Evolutionary conservation across 2,797 vertebrate genomes (phyloP).

Genomic region (Crocidura indochinensis): DNA sequence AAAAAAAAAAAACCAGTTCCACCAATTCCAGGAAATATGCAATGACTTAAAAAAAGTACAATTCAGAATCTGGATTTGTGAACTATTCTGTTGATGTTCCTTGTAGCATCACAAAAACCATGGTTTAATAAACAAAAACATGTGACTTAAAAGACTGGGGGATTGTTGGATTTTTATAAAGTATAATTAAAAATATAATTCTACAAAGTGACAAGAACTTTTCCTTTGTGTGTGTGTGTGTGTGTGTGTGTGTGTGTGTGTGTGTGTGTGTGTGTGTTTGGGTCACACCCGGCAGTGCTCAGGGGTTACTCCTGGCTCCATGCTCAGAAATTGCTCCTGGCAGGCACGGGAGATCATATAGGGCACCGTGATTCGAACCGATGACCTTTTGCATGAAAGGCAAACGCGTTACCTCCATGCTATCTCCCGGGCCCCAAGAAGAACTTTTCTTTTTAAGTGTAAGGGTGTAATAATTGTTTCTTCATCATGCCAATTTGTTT

Average conservation of each 20-base stretch:
- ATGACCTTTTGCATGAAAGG: too few species aligned
- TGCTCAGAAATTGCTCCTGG: too few species aligned
- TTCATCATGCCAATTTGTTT: conserved; percentile 32
- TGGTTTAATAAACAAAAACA: conserved; percentile 54
- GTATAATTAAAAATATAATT: conserved; percentile 33
- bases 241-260: too few species aligned
- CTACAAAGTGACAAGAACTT: conserved; percentile 16
- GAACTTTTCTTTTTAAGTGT: conserved; percentile 1
- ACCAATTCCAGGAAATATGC: conserved; percentile 68
- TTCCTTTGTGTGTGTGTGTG: too few species aligned
- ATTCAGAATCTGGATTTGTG: conserved; percentile 46
- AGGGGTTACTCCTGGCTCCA: too few species aligned
- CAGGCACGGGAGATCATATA: too few species aligned
- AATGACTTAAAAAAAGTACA: conserved; percentile 60
- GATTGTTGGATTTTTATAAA: conserved; percentile 35
- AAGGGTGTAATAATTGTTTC: conserved; percentile 8
- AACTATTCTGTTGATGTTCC: conserved; percentile 12
- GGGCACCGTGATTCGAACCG: too few species aligned
- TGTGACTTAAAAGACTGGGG: conserved; percentile 3
- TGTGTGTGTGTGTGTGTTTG: too few species aligned
- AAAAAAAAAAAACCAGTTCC: too few species aligned
- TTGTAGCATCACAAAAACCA: conserved; percentile 47
- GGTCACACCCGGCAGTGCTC: too few species aligned
- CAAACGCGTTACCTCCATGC: too few species aligned
- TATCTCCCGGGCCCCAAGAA: too few species aligned